Conservation (phyloP, 2,113 vertebrate genomes). For the Psammodynastes pulverulentus region DNA sequence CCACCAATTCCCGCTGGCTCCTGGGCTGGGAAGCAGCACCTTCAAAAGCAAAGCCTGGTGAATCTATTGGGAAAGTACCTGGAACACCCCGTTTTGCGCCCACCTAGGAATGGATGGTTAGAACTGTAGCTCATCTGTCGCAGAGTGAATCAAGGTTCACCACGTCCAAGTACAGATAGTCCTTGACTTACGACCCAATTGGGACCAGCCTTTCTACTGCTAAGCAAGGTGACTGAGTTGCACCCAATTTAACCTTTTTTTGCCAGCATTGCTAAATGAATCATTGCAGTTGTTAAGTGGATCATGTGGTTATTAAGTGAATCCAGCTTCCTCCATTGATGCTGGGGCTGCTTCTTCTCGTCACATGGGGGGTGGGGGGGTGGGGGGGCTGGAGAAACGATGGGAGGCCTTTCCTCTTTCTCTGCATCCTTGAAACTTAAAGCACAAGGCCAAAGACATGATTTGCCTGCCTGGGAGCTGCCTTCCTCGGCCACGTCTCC, state of each 20-base stretch:
- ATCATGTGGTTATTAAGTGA: neutral
- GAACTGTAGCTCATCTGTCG: neutral
- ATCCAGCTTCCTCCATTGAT: neutral
- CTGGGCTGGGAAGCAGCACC: neutral
- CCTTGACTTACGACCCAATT: too few species aligned
- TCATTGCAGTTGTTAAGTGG: neutral
- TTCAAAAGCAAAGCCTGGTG: neutral
- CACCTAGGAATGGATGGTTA: too few species aligned
- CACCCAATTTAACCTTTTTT: neutral
- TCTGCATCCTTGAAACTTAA: neutral
- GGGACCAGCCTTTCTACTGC: neutral
- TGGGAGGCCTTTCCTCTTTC: rapidly evolving
- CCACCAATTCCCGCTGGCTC: neutral
- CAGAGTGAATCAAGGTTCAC: neutral
- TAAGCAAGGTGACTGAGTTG: neutral
- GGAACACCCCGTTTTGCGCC: too few species aligned
- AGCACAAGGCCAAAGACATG: neutral
- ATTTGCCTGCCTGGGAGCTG: neutral
- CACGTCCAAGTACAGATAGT: neutral
- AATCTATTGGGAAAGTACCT: neutral
- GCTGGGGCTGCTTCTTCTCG: neutral
- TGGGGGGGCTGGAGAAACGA: too few species aligned
- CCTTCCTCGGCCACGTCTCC: neutral
- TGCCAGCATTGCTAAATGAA: neutral
- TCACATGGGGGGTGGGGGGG: neutral